Conservation (phyloP, 2,888 invertebrate species). For the Zhengitettix transpicula region DNA sequence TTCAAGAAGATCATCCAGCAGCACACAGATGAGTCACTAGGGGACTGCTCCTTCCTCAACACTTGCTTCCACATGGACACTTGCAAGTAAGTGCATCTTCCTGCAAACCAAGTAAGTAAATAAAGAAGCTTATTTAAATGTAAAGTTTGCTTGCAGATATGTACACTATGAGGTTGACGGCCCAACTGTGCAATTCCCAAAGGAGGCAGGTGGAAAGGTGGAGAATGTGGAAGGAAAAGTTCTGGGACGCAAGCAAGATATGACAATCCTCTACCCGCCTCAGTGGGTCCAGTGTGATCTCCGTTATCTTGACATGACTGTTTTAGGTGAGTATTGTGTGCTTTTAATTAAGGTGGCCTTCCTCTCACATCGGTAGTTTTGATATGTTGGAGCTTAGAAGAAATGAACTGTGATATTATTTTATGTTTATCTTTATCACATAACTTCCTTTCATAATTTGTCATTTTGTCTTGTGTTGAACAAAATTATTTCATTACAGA, state of each 20-base stretch:
- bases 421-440: background rate
- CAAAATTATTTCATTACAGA: background rate
- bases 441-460: background rate
- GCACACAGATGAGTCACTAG: conserved; percentile 87
- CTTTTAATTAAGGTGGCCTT: background rate
- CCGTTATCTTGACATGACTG: conserved; percentile 77
- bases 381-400: background rate
- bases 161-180: conserved; percentile 95
- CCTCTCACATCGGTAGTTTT: background rate
- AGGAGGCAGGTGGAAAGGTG: conserved; percentile 20
- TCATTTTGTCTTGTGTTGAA: background rate
- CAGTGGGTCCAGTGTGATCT: conserved; percentile 98
- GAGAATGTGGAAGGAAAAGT: conserved; percentile 18
- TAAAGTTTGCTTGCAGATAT: conserved; percentile 38
- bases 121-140: background rate
- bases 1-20: conserved; percentile 92
- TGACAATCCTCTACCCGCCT: conserved; percentile 63
- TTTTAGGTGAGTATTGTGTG: conserved; percentile 39
- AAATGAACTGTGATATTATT: background rate
- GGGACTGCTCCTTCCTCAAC: conserved; percentile 94
- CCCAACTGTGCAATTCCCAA: conserved; percentile 31
- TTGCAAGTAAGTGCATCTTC: conserved; percentile 50
- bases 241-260: conserved; percentile 15
- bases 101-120: background rate
- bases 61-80: conserved; percentile 99